phyloP scores from a whole-genome alignment of 1,140 invertebrate species.

The Bombus superbus region DNA sequence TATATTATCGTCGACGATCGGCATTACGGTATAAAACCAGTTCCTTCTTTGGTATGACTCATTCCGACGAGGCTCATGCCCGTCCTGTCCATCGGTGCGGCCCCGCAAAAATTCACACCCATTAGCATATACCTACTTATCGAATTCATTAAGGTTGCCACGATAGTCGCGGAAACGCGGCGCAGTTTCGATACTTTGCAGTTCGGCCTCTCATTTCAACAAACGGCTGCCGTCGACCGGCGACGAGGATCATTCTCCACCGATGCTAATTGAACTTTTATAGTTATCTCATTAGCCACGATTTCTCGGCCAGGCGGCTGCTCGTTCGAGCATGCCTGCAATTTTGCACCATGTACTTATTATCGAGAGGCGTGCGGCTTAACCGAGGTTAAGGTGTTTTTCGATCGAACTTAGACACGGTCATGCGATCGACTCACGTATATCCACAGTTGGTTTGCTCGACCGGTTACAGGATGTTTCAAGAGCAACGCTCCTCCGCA shows the following conservation, averaged over 20 bases:
- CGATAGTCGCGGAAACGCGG: slow-evolving; percentile 56
- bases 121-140: slow-evolving; percentile 67
- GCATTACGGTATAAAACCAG: slow-evolving; percentile 71
- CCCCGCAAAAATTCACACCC: slow-evolving; percentile 45
- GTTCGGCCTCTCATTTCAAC: neutral
- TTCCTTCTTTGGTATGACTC: slow-evolving; percentile 61
- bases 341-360: slow-evolving; percentile 5
- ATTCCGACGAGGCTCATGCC: slow-evolving; percentile 27
- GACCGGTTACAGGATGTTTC: neutral
- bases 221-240: neutral
- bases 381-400: neutral
- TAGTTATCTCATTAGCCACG: slow-evolving; percentile 26
- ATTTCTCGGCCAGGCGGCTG: neutral
- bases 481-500: neutral
- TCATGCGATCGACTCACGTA: neutral
- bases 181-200: neutral
- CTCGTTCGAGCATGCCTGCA: neutral
- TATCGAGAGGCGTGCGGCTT: neutral
- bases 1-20: slow-evolving; percentile 65
- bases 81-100: neutral
- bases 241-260: neutral
- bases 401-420: neutral
- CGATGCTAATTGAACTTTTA: slow-evolving; percentile 37
- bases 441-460: neutral
- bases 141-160: slow-evolving; percentile 64